These are phyloP conservation scores for Sternotherus odoratus DNA, from an alignment of 2,797 vertebrate genomes.

Conservation along the genomic window DNA sequence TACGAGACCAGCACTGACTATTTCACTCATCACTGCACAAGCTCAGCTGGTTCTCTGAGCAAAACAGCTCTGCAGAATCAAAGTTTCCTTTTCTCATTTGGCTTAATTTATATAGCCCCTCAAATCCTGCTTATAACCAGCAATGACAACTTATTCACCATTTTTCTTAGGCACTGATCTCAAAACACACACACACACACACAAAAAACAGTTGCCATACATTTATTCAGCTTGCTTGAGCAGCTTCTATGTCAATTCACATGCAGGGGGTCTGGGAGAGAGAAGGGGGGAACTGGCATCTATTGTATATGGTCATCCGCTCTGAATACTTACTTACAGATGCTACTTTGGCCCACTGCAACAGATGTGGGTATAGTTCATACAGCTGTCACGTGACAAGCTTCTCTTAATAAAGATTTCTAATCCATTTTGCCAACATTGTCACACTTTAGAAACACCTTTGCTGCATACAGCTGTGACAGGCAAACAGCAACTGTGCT, in stretches of 20 bases:
- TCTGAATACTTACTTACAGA: accelerated
- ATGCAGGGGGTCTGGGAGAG: neutral
- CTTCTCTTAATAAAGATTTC: neutral
- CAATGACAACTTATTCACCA: neutral
- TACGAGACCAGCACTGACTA: neutral
- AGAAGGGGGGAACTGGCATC: neutral
- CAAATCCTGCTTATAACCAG: accelerated
- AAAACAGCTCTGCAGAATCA: accelerated
- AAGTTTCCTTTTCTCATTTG: neutral
- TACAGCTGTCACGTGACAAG: accelerated
- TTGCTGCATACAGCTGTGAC: neutral
- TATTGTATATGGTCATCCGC: accelerated
- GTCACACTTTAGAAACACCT: neutral
- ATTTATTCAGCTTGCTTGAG: accelerated
- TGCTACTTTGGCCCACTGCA: accelerated
- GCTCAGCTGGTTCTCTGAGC: accelerated
- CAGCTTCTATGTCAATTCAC: neutral
- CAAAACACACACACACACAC: no score
- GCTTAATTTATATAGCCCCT: neutral
- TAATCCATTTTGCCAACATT: accelerated
- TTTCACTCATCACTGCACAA: accelerated
- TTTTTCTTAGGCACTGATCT: neutral
- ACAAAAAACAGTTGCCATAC: neutral
- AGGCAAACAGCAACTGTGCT: neutral
- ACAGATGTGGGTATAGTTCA: accelerated